Evolutionary conservation across 2,113 vertebrate genomes (phyloP), one percentile per base, ranked within the genome.

Genomic region (Pavo muticus): DNA sequence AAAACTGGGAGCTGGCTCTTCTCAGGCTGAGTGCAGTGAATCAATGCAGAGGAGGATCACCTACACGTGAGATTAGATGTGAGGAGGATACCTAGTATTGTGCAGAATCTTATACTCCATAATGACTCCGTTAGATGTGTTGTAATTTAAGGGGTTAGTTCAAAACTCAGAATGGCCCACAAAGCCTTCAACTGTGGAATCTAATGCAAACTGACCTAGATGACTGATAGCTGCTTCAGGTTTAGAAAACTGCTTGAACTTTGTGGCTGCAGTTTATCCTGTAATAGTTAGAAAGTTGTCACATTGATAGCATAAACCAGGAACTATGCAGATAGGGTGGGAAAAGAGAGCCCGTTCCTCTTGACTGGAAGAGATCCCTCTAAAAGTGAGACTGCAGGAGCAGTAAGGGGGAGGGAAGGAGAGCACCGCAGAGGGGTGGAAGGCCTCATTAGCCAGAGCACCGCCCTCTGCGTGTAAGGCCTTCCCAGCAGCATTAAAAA

Each of bases 401-500:
- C n/a, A 57, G n/a, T 35, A 52, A 29, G 57, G 25, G 12, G 37
- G 57, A 71, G 35, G 42, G 44, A 14, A n/a, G 56, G 59, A 25
- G 37, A 0, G 0, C 25, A 57, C 29, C 11, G 40, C 12, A 69
- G 77, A 45, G 40, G 54, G 17, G n/a, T 56, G 13, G 25, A 90
- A 50, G 24, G 30, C 20, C 73, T 88, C 32, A 48, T 47, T 39
- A 95, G 64, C 65, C 72, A 71, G 74, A 76, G 45, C 39, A 90
- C 39, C 25, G 27, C 23, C 81, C 73, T 89, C 37, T 60, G 3
- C 16, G 79, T 52, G 23, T 14, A 50, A 82, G 27, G 57, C 64
- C 45, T 85, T 85, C 68, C 32, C 16, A 80, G 45, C 14, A 73
- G 70, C 78, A 84, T 89, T 76, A 59, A 72, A 91, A 91, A 81